These are phyloP conservation scores for Gymnocypris eckloni DNA, from an alignment of 2,797 vertebrate species.

Conservation along the genomic window DNA sequence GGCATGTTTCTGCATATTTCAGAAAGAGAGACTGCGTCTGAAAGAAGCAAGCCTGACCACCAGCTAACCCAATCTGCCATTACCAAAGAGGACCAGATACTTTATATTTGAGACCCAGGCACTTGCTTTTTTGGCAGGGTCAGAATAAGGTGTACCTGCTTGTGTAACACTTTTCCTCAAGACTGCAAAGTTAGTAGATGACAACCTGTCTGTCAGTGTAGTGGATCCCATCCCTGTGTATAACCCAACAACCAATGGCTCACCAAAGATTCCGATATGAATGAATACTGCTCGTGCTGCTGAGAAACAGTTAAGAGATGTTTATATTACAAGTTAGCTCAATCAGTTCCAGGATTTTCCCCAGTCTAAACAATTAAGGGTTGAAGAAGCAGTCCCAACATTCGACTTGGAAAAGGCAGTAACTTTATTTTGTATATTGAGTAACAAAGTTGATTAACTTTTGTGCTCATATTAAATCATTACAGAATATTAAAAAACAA, in stretches of 20 bases:
- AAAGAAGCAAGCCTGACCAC: constrained; percentile 86
- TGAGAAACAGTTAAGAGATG: not conserved
- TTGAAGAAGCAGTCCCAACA: constrained; percentile 4
- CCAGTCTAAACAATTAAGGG: constrained; percentile 11
- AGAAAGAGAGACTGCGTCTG: constrained; percentile 93
- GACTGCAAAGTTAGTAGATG: constrained; percentile 2
- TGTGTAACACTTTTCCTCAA: not conserved
- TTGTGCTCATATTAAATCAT: constrained; percentile 49
- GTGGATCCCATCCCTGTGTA: not conserved
- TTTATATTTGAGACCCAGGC: not conserved
- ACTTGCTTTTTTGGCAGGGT: not conserved
- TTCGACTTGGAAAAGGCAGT: not conserved
- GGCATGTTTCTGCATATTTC: constrained; percentile 52
- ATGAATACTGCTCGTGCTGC: not conserved
- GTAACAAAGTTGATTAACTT: constrained; percentile 28
- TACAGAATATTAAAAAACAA: constrained; percentile 55
- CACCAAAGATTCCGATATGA: constrained; percentile 11
- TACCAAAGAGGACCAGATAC: not conserved
- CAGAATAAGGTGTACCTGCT: not conserved
- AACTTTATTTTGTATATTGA: constrained; percentile 38
- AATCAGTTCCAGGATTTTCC: not conserved
- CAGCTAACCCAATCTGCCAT: constrained; percentile 68
- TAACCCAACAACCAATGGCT: not conserved
- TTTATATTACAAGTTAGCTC: not conserved
- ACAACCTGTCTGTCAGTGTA: not conserved